These are phyloP conservation scores for Clinocottus analis DNA, from an alignment of 2,113 vertebrate genomes.

Conservation along the genomic window DNA sequence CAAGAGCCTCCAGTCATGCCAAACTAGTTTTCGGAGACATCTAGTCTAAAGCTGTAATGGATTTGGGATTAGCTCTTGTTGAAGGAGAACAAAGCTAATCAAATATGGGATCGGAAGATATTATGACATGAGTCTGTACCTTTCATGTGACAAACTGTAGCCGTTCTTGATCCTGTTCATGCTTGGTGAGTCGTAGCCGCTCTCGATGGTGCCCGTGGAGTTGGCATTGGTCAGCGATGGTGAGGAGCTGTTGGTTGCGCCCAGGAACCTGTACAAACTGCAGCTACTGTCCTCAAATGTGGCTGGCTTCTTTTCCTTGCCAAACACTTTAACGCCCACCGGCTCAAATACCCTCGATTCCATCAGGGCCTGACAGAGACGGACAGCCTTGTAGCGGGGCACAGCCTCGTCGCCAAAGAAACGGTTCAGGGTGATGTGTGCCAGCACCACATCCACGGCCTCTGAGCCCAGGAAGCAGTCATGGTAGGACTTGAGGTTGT, in stretches of 20 bases:
- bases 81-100: slow-evolving; percentile 46
- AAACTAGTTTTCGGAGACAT: slow-evolving; percentile 29
- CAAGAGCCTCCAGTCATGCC: slow-evolving; percentile 5
- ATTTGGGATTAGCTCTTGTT: slow-evolving; percentile 40
- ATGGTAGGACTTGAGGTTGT: slow-evolving; percentile 91
- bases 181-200: slow-evolving; percentile 79
- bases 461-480: slow-evolving; percentile 96
- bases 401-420: slow-evolving; percentile 93
- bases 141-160: slow-evolving; percentile 57
- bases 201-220: slow-evolving; percentile 75
- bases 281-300: slow-evolving; percentile 94
- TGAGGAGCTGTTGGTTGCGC: slow-evolving; percentile 21
- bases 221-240: slow-evolving; percentile 36
- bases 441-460: slow-evolving; percentile 92
- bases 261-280: slow-evolving; percentile 93
- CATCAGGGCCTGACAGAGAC: slow-evolving; percentile 95
- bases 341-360: slow-evolving; percentile 95
- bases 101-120: slow-evolving; percentile 7
- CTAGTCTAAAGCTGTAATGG: slow-evolving; percentile 3
- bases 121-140: slow-evolving; percentile 61
- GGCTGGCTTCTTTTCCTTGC: slow-evolving; percentile 89
- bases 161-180: slow-evolving; percentile 65
- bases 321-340: slow-evolving; percentile 90
- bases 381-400: slow-evolving; percentile 92
- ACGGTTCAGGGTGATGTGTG: slow-evolving; percentile 92